phyloP scores from a whole-genome alignment of 2,888 invertebrate species.

The Sarcophaga variegata region DNA sequence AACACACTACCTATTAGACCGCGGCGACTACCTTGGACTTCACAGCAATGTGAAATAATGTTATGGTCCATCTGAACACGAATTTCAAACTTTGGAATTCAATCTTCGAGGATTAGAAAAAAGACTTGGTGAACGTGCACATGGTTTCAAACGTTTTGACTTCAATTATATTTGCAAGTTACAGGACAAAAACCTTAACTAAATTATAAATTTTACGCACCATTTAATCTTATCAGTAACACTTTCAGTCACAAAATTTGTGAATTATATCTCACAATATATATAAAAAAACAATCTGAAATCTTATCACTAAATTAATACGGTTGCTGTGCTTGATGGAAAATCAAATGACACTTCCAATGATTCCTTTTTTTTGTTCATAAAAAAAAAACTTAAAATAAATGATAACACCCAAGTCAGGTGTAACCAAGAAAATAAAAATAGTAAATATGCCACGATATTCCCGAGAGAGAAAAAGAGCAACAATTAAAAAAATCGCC shows the following conservation, averaged over 20 bases:
- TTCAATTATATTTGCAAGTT: too few relatives aligned
- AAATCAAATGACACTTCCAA: slow-evolving; percentile 44
- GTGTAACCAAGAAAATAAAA: slow-evolving; percentile 56
- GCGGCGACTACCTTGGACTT: too few relatives aligned
- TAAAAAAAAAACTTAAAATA: slow-evolving; percentile 52
- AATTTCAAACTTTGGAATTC: too few relatives aligned
- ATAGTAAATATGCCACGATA: slow-evolving; percentile 43
- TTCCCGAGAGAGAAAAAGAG: slow-evolving; percentile 11
- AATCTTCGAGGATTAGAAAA: too few relatives aligned
- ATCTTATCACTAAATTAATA: slow-evolving; percentile 7
- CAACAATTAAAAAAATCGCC: slow-evolving; percentile 16
- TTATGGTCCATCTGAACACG: too few relatives aligned
- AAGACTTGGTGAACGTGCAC: too few relatives aligned
- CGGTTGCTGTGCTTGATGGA: slow-evolving; percentile 30
- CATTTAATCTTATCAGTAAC: neutral
- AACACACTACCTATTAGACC: too few relatives aligned
- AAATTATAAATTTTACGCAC: too few relatives aligned
- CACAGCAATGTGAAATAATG: too few relatives aligned
- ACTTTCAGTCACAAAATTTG: neutral
- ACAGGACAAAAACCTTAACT: too few relatives aligned
- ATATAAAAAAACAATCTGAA: neutral
- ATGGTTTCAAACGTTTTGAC: too few relatives aligned
- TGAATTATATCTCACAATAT: neutral
- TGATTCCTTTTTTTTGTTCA: slow-evolving; percentile 48
- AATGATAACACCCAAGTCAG: slow-evolving; percentile 49